These are phyloP conservation scores for Tetragonisca angustula DNA, from an alignment of 2,888 invertebrate species.

Conservation along the genomic window DNA sequence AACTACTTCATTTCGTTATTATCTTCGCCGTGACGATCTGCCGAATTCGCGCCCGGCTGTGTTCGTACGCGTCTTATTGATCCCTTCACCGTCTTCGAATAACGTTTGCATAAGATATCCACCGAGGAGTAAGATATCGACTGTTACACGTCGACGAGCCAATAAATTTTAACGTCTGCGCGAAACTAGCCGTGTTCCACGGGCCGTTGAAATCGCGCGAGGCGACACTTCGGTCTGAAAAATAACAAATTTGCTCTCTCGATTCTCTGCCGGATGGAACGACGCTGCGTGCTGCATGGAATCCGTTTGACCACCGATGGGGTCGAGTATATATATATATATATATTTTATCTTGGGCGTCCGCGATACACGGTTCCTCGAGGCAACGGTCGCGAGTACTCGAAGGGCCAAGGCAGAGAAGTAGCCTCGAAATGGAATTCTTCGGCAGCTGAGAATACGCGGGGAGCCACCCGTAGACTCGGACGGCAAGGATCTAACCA, in stretches of 20 bases:
- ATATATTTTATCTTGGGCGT: constrained; percentile 48
- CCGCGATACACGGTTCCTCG: constrained; percentile 28
- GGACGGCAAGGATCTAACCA: constrained; percentile 63
- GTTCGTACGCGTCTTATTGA: constrained; percentile 40
- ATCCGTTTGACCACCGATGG: constrained; percentile 5
- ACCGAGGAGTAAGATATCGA: background rate
- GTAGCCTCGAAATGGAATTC: constrained; percentile 64
- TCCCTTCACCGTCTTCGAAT: constrained; percentile 30
- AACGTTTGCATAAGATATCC: constrained; percentile 23
- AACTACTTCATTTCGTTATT: background rate
- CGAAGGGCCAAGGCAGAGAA: constrained; percentile 8
- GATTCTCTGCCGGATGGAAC: too few species aligned
- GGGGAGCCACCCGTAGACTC: constrained; percentile 47
- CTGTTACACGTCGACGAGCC: background rate
- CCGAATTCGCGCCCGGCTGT: too few species aligned
- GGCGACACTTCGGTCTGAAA: background rate
- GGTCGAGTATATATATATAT: constrained; percentile 1
- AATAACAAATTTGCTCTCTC: background rate
- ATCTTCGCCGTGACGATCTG: constrained; percentile 5
- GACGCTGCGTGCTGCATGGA: background rate
- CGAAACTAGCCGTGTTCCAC: constrained; percentile 20
- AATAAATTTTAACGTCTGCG: constrained; percentile 4
- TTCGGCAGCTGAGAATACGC: constrained; percentile 63
- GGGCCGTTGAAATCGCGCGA: background rate
- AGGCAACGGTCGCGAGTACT: constrained; percentile 40